Evolutionary conservation across 2,113 vertebrate genomes (phyloP).

Genomic region (Nycticebus coucang): DNA sequence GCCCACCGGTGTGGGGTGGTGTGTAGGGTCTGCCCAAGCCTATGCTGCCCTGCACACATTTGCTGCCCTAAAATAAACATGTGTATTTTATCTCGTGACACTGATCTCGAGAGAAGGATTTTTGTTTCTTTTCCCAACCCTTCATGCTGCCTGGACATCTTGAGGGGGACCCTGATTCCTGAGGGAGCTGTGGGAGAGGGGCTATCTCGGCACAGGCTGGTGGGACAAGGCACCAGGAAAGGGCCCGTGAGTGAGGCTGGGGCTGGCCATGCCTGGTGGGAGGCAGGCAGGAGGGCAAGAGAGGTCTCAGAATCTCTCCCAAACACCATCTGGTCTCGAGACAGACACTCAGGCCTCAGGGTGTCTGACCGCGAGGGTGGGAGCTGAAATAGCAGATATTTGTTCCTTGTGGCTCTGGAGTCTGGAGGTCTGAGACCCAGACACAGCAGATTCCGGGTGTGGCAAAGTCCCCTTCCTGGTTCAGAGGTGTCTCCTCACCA

Average conservation of each 20-base stretch:
- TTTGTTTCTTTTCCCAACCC: no score
- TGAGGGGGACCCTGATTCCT: accelerated
- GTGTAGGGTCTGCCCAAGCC: accelerated
- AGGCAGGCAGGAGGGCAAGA: no score
- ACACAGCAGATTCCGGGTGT: neutral
- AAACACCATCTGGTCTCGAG: accelerated
- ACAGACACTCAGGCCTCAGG: no score
- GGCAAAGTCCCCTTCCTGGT: neutral
- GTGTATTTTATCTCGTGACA: neutral
- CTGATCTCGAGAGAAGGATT: neutral
- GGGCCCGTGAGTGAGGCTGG: neutral
- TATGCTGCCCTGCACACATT: neutral
- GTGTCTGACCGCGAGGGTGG: no score
- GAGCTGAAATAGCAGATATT: neutral
- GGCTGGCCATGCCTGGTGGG: no score
- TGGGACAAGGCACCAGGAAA: accelerated
- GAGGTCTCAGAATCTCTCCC: neutral
- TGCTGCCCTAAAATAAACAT: slow-evolving; percentile 56
- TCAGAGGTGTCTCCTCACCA: neutral
- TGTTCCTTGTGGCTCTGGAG: neutral
- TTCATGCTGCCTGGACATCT: accelerated
- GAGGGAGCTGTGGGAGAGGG: accelerated
- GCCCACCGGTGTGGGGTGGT: accelerated
- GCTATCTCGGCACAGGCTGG: accelerated
- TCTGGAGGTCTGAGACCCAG: no score